Base-by-base conservation (phyloP, 2,113 vertebrate genomes). In the Glareola pratincola region DNA sequence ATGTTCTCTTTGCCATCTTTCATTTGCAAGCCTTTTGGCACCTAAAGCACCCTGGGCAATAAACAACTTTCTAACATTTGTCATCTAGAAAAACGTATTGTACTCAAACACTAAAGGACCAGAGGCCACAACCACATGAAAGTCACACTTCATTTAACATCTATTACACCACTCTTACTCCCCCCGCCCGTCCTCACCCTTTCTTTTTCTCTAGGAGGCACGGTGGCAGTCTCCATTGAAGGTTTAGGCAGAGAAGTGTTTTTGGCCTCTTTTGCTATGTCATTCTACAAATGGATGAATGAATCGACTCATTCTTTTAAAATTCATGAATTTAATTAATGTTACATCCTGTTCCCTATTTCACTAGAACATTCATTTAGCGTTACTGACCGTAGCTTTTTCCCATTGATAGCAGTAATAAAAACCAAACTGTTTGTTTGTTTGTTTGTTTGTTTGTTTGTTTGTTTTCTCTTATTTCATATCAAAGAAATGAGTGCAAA, bases 291-390 rank as follows among this genome's bases (percentile, higher is more conserved):
- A 96, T 5, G 83, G 41, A 93, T 79, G 64, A 16, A 72, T 69
- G 79, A 92, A 82, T 78, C 72, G 91, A 68, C 30, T 41, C 30
- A 82, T 90, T 77, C 86, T 68, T 92, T 74, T 50, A 89, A 91
- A 95, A 96, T 91, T 86, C 60, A 81, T 81, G 4, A 64, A 75
- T 89, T 91, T 86, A 95, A 94, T 96, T 92, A 94, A 75, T 72
- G 64, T 56, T 75, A 86, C 54, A 54, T 77, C 68, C 51, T 50
- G 39, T 56, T 92, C 72, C 27, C 36, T 26, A 15, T 84, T 91
- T 84, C 83, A 81, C 57, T 2, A 5, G 24, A 64, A 68, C 73
- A 89, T 78, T 63, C 60, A 88, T 80, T 82, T 69, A 51, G 27
- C 3, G 7, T 47, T 77, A 80, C 47, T 26, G 41, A 54, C 34